Evolutionary conservation across 2,888 invertebrate species (phyloP), one percentile per base, ranked within the genome.

Genomic region (Sarcophaga subvicina): DNA sequence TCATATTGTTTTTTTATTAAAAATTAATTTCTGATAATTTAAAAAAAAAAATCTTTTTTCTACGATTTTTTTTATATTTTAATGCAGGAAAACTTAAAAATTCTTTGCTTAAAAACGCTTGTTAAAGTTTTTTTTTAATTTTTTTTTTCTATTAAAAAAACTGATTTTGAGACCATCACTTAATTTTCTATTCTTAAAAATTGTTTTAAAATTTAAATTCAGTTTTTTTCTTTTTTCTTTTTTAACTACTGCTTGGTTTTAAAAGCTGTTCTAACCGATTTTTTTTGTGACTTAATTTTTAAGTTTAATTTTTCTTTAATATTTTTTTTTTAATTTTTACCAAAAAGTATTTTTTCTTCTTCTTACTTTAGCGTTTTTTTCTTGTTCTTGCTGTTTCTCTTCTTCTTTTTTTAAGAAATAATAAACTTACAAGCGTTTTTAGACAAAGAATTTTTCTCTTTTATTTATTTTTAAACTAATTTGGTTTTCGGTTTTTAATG

Each of bases 91-190:
- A 49, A 49, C 49, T 49, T 49, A 14, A 81, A 86, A 85, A 82
- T 88, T 92, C 91, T 91, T 93, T 92, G 93, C 92, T 90, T 93
- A 93, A 93, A 93, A 93, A 93, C 93, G 93, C 93, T 93, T 93
- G 93, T 90, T 73, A 47, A 77, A 69, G 62, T 60, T 71, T 49
- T 67, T 47, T 67, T 80, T 76, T 49, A 47, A 22, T 64, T 75
- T 63, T 60, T 49, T 27, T 20, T 54, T 17, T 64, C 76, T 77
- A 17, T n/a, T 71, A n/a, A 22, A 80, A 88, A 88, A 89, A 80
- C 80, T 88, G 54, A 54, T 54, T 54, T 54, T 54, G 89, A 90
- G 90, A 84, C 90, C 90, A 90, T 90, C 90, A 90, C 90, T 88
- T 88, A 60, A 86, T 89, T 89, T 89, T 89, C 86, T 83, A 85